Evolutionary conservation across 2,113 vertebrate species (phyloP).

Genomic region (Paraplagusia blochii): DNA sequence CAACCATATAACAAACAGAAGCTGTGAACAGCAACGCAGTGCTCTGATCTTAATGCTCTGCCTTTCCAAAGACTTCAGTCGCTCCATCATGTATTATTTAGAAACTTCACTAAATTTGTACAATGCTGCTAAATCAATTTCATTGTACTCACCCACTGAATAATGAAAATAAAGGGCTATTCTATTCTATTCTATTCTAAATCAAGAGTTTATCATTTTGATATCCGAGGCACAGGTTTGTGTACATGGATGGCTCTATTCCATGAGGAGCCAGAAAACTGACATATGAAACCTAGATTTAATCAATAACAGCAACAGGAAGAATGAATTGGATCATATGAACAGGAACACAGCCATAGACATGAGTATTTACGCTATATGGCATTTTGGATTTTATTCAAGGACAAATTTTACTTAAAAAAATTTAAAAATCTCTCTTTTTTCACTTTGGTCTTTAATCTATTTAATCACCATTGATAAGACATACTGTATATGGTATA

Average conservation of each 20-base stretch:
- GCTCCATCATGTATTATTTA: too few relatives aligned
- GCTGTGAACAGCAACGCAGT: too few relatives aligned
- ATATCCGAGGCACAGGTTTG: background rate
- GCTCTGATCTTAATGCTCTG: too few relatives aligned
- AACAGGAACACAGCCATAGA: background rate
- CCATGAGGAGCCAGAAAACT: background rate
- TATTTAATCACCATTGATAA: too few relatives aligned
- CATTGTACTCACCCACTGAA: too few relatives aligned
- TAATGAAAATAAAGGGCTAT: too few relatives aligned
- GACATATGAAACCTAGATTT: slow-evolving; percentile 5
- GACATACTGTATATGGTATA: background rate
- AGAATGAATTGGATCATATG: background rate
- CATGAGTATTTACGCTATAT: background rate
- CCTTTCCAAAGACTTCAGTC: too few relatives aligned
- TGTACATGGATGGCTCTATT: background rate
- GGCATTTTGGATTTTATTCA: background rate
- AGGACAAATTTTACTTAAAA: background rate
- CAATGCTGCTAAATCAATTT: background rate
- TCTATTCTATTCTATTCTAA: too few relatives aligned
- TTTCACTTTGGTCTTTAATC: too few relatives aligned
- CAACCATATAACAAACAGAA: too few relatives aligned
- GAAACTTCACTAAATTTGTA: too few relatives aligned
- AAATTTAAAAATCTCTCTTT: too few relatives aligned
- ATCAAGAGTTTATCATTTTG: background rate
- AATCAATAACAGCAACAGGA: slow-evolving; percentile 2